Conservation (phyloP, 2,797 vertebrate genomes). For the Enteromius paludinosus region DNA sequence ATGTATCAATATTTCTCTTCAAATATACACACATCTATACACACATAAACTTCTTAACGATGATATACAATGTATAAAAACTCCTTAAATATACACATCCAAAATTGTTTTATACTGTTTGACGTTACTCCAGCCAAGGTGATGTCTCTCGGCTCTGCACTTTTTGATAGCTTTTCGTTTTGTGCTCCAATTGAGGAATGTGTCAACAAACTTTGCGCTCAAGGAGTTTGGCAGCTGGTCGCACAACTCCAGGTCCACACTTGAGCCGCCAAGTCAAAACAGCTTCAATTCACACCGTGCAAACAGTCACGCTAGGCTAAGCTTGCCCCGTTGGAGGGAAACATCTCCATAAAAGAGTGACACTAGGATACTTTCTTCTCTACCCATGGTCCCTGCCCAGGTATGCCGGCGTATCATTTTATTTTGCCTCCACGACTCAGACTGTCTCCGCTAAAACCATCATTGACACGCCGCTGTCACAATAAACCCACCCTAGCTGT, state of each 20-base stretch:
- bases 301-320: slow-evolving; percentile 29
- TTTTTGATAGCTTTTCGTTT: slow-evolving; percentile 15
- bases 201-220: slow-evolving; percentile 22
- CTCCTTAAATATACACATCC: not conserved
- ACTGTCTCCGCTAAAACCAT: slow-evolving; percentile 20
- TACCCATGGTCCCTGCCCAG: slow-evolving; percentile 47
- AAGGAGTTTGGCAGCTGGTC: slow-evolving; percentile 4
- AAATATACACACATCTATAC: too few species aligned
- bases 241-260: slow-evolving; percentile 15
- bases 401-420: slow-evolving; percentile 32
- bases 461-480: slow-evolving; percentile 43
- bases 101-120: not conserved
- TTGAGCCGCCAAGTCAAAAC: slow-evolving; percentile 36
- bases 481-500: slow-evolving; percentile 31
- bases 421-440: slow-evolving; percentile 11
- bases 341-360: slow-evolving; percentile 46
- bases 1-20: too few species aligned
- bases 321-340: slow-evolving; percentile 29
- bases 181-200: not conserved
- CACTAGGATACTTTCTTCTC: slow-evolving; percentile 20
- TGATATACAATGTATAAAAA: not conserved
- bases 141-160: not conserved
- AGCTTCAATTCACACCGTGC: slow-evolving; percentile 19
- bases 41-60: too few species aligned
- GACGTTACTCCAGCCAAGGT: not conserved